phyloP scores from a whole-genome alignment of 2,113 vertebrate species.

The Eretmochelys imbricata region DNA sequence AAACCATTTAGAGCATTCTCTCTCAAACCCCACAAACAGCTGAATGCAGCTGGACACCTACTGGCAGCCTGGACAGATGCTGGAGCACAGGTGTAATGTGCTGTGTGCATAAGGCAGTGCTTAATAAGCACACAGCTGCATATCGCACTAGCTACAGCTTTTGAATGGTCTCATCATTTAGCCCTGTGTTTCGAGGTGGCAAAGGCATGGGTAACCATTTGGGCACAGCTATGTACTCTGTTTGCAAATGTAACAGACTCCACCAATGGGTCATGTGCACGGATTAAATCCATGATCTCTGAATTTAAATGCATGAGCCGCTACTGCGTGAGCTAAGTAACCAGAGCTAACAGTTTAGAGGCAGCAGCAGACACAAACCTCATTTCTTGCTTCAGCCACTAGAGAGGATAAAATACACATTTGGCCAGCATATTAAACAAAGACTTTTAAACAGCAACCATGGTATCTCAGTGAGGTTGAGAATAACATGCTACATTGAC shows the following conservation, averaged over 20 bases:
- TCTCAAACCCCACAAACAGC: fast-evolving
- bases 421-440: background rate
- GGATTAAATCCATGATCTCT: background rate
- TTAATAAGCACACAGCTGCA: background rate
- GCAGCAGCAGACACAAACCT: background rate
- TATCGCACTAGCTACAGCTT: background rate
- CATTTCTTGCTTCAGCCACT: background rate
- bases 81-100: background rate
- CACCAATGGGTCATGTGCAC: fast-evolving
- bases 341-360: background rate
- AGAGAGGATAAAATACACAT: background rate
- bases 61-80: too few species aligned
- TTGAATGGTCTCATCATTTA: background rate
- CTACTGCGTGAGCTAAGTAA: background rate
- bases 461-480: background rate
- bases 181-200: fast-evolving
- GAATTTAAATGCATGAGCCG: background rate
- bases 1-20: background rate
- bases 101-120: fast-evolving
- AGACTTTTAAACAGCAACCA: background rate
- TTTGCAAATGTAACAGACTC: background rate
- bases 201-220: background rate
- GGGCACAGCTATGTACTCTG: background rate
- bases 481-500: background rate
- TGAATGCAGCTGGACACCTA: fast-evolving